phyloP scores from a whole-genome alignment of 1,140 invertebrate species.

The Penaeus japonicus region DNA sequence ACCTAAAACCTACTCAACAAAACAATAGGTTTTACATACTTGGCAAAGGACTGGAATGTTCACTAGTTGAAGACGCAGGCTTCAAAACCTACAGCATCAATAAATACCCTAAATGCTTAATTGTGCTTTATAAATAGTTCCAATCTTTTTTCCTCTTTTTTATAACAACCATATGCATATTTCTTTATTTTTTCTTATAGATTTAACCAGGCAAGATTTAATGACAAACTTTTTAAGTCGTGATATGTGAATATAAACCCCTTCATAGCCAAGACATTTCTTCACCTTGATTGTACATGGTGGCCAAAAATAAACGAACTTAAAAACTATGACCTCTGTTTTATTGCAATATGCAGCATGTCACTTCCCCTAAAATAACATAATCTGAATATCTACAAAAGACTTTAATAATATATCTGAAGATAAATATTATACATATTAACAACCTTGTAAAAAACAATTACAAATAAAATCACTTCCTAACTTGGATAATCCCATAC shows the following conservation, averaged over 20 bases:
- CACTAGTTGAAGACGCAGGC: neutral
- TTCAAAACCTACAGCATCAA: neutral
- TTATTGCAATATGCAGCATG: neutral
- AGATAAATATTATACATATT: slow-evolving; percentile 30
- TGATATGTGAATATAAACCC: too few species aligned
- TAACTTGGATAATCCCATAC: neutral
- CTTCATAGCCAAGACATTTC: too few species aligned
- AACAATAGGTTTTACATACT: neutral
- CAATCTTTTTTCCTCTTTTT: neutral
- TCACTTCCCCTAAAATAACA: too few species aligned
- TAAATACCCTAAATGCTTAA: neutral
- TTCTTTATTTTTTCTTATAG: too few species aligned
- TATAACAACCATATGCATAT: neutral
- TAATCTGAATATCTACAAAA: too few species aligned
- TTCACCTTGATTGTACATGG: too few species aligned
- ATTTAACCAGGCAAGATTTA: too few species aligned
- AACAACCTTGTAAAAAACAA: slow-evolving; percentile 24
- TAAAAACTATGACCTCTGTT: neutral
- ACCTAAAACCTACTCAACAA: neutral
- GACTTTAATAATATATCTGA: too few species aligned
- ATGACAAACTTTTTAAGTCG: too few species aligned
- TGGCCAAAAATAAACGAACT: neutral
- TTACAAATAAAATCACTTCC: slow-evolving; percentile 2
- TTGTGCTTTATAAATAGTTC: slow-evolving; percentile 24
- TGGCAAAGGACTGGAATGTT: neutral